These are phyloP conservation scores for Athalia rosae DNA, from an alignment of 2,888 invertebrate genomes.

Conservation along the genomic window DNA sequence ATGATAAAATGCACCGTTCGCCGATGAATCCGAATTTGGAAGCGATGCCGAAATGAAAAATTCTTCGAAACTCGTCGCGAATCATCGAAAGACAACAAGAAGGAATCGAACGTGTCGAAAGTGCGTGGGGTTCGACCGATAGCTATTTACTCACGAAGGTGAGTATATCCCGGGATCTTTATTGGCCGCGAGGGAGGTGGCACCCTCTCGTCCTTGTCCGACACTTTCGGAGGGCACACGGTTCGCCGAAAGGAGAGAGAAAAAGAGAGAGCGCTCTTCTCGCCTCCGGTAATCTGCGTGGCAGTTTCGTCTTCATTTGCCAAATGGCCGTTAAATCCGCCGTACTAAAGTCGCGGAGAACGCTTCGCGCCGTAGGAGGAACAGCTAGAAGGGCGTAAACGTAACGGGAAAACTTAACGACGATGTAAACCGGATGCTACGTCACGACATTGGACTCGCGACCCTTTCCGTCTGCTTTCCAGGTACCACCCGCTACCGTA, in stretches of 20 bases:
- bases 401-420: conserved; percentile 62
- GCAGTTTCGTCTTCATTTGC: conserved; percentile 65
- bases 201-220: background rate
- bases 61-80: too few species aligned
- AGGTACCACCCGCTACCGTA: background rate
- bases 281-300: conserved; percentile 59
- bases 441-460: conserved; percentile 35
- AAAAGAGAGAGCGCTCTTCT: conserved; percentile 48
- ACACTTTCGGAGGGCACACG: conserved; percentile 8
- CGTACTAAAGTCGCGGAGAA: conserved; percentile 51
- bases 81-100: too few species aligned
- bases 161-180: conserved; percentile 34
- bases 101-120: background rate
- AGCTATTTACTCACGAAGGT: background rate
- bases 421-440: conserved; percentile 58
- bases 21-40: too few species aligned
- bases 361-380: conserved; percentile 36
- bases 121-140: conserved; percentile 17
- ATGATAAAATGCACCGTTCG: too few species aligned
- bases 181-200: conserved; percentile 27
- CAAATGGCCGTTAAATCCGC: conserved; percentile 65
- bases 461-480: conserved; percentile 1
- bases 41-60: too few species aligned
- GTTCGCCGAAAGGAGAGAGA: background rate
- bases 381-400: conserved; percentile 34